A percentile compares a stretch with the other conserved stretches of the same genome.
phyloP scores from a whole-genome alignment of 2,888 invertebrate genomes.

The Epicampocera succincta region DNA sequence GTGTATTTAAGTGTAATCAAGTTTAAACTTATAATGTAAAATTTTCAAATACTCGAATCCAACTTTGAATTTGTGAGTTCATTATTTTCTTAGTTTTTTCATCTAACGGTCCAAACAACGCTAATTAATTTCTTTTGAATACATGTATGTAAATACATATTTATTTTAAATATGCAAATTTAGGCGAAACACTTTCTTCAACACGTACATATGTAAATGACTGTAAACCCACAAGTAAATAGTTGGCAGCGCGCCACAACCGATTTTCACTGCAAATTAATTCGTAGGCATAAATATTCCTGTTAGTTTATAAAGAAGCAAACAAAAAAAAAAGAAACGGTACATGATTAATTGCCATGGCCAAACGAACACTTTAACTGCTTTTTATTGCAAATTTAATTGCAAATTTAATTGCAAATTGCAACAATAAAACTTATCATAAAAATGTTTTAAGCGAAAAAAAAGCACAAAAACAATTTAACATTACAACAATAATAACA shows the following conservation, averaged over 20 bases:
- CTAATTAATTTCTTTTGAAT: too few relatives aligned
- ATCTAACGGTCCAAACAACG: too few relatives aligned
- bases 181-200: neutral
- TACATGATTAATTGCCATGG: constrained; percentile 71
- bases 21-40: too few relatives aligned
- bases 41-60: too few relatives aligned
- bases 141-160: too few relatives aligned
- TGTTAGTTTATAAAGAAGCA: constrained; percentile 27
- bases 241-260: constrained; percentile 31
- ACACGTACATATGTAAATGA: neutral
- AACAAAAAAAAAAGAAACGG: constrained; percentile 38
- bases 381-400: constrained; percentile 68
- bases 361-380: constrained; percentile 70
- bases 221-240: neutral
- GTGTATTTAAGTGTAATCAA: too few relatives aligned
- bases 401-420: constrained; percentile 69
- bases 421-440: constrained; percentile 69
- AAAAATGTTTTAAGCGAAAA: constrained; percentile 54
- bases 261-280: constrained; percentile 41
- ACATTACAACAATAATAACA: constrained; percentile 20
- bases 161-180: too few relatives aligned
- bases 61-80: too few relatives aligned
- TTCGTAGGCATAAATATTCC: constrained; percentile 62
- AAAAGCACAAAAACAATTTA: constrained; percentile 1
- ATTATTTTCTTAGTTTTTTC: too few relatives aligned